These are phyloP conservation scores for Mola mola DNA, from an alignment of 2,113 vertebrate genomes.

Conservation along the genomic window DNA sequence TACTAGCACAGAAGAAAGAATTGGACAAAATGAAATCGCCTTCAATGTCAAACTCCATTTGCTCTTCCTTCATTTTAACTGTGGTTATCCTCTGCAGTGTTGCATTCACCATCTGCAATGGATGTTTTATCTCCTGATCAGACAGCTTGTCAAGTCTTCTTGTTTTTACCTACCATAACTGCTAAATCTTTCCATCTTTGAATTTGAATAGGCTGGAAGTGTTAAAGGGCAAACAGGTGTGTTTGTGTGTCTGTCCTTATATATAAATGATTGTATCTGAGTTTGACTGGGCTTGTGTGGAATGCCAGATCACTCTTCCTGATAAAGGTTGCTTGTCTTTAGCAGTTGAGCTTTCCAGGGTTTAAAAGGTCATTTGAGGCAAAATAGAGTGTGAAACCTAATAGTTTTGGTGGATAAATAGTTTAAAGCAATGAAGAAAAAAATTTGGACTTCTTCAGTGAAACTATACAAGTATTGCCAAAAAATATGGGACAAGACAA, in stretches of 20 bases:
- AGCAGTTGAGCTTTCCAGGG: conserved; percentile 19
- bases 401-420: conserved; percentile 14
- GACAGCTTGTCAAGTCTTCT: background rate
- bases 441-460: conserved; percentile 9
- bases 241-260: conserved; percentile 37
- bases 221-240: conserved; percentile 71
- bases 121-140: conserved; percentile 13
- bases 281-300: conserved; percentile 49
- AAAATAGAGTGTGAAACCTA: conserved; percentile 13
- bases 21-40: background rate
- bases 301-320: conserved; percentile 58
- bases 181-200: conserved; percentile 44
- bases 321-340: conserved; percentile 41
- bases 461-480: background rate
- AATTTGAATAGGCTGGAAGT: conserved; percentile 40
- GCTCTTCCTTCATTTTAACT: background rate
- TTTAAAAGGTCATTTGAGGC: conserved; percentile 47
- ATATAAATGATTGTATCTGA: conserved; percentile 36
- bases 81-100: background rate
- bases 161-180: conserved; percentile 12
- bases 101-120: background rate
- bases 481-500: conserved; percentile 12
- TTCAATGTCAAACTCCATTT: background rate
- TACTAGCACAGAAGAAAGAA: background rate
- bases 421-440: conserved; percentile 5